Evolutionary conservation across 2,797 vertebrate species (phyloP).

Genomic region (Tokudaia muenninki): DNA sequence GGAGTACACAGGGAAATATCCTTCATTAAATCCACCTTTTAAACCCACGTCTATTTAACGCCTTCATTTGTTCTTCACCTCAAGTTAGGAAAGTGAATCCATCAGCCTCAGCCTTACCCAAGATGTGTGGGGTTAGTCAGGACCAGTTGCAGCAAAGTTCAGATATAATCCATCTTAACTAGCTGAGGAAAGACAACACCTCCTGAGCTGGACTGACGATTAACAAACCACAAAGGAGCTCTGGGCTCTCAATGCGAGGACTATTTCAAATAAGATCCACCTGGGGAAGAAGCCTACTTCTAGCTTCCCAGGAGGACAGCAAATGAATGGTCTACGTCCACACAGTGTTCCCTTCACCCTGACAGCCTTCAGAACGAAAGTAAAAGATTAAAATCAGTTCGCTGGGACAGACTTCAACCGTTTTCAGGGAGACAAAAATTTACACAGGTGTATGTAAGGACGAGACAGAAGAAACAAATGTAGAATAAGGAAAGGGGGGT

Average conservation of each 20-base stretch:
- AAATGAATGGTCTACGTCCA: background rate
- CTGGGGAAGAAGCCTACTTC: background rate
- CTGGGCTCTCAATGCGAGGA: background rate
- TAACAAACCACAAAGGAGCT: background rate
- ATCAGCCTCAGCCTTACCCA: background rate
- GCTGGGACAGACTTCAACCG: background rate
- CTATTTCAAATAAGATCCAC: background rate
- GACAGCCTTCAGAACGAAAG: background rate
- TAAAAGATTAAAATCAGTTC: background rate
- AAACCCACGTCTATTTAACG: background rate
- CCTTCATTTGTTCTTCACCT: background rate
- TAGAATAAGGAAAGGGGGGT: background rate
- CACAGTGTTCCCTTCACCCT: background rate
- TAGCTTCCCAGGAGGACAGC: background rate
- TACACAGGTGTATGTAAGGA: background rate
- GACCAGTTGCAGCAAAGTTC: background rate
- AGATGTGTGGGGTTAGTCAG: background rate
- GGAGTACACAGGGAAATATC: background rate
- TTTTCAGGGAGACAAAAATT: slow-evolving; percentile 1
- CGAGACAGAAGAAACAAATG: background rate
- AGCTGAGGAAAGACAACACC: background rate
- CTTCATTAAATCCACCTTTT: background rate
- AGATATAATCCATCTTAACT: background rate
- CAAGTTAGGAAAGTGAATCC: background rate
- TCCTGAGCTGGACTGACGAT: background rate